Base-by-base conservation (phyloP, 2,113 vertebrate species). In the zebrafish (Danio rerio) region DNA sequence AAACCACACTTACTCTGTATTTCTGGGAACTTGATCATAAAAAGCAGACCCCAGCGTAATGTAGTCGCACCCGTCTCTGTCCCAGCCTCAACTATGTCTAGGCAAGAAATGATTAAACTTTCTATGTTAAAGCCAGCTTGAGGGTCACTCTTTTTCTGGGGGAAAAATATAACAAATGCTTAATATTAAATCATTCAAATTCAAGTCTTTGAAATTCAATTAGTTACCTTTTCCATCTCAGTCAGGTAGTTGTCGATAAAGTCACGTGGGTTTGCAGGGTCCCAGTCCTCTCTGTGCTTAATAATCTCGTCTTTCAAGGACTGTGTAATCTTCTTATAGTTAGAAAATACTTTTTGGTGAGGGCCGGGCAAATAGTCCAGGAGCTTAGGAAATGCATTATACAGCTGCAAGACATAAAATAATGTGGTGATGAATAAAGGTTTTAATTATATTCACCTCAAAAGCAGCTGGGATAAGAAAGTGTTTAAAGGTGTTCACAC, bases 1-100 rank as follows among this genome's bases (percentile, higher is more conserved):
- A 7, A 50, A 21, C 42, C 20, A 1, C 9, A 12, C 56, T 79
- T 47, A 95, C 94, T 91, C 89, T 95, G 95, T 68, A 94, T 87
- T 76, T 93, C 91, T 0, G 92, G 94, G 9, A 93, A 0, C 0
- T 59, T 7, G n/a, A 89, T 91, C 93, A 95, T 89, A 4, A 81
- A 95, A 0, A 95, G 86, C 45, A 95, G 66, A 68, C 80, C 94
- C 95, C 94, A 95, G 66, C 88, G 90, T 5, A 95, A 7, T 0
- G 94, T 95, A 0, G 93, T 90, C 1, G 94, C 88, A 0, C 91
- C 88, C 9, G 92, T 95, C 88, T 95, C 94, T 0, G 93, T 94
- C 13, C 94, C 94, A 0, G 93, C 94, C 0, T 94, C 78, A 42
- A 95, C 83, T 59, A 95, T 83, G 50, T 95, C 94, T 0, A 94